Percentiles rank a stretch among this genome's conserved stretches.
Evolutionary conservation across 1,140 invertebrate genomes (phyloP).

Genomic region (Ooceraea biroi): DNA sequence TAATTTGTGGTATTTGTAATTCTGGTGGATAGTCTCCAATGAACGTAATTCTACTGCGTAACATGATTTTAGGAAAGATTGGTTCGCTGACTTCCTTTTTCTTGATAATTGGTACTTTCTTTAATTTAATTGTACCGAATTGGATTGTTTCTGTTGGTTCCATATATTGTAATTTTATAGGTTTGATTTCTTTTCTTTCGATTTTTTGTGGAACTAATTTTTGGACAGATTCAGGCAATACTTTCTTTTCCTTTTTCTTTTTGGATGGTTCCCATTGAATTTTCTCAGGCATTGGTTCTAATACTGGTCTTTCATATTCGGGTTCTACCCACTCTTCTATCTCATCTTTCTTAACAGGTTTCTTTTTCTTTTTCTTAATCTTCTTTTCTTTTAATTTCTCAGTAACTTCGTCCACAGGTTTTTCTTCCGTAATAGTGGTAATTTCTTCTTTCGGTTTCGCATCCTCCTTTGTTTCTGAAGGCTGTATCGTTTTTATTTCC

Average conservation of each 20-base stretch:
- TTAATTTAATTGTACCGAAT: slow-evolving; percentile 89
- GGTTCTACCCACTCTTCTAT: slow-evolving; percentile 85
- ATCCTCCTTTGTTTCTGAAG: slow-evolving; percentile 58
- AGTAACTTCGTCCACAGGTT: slow-evolving; percentile 46
- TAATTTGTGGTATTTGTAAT: slow-evolving; percentile 85
- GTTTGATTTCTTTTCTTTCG: slow-evolving; percentile 84
- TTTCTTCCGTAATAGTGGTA: slow-evolving; percentile 29
- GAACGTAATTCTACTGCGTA: slow-evolving; percentile 89
- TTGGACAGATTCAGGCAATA: slow-evolving; percentile 69
- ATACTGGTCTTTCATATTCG: slow-evolving; percentile 84
- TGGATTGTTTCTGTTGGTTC: slow-evolving; percentile 84
- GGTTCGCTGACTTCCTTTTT: slow-evolving; percentile 86
- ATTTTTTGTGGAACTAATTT: slow-evolving; percentile 82
- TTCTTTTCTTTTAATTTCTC: slow-evolving; percentile 76
- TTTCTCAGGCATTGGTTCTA: slow-evolving; percentile 84
- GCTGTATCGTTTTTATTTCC: slow-evolving; percentile 68
- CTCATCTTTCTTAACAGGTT: slow-evolving; percentile 81
- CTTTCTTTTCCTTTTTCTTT: slow-evolving; percentile 83
- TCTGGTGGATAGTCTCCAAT: slow-evolving; percentile 88
- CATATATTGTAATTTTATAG: slow-evolving; percentile 83
- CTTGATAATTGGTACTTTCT: slow-evolving; percentile 86
- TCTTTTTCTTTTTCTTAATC: slow-evolving; percentile 83
- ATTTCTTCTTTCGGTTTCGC: slow-evolving; percentile 61
- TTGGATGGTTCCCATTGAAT: slow-evolving; percentile 83
- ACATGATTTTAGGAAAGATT: slow-evolving; percentile 88